Conservation (phyloP, 1,140 invertebrate species). For the Scylla paramamosain region DNA sequence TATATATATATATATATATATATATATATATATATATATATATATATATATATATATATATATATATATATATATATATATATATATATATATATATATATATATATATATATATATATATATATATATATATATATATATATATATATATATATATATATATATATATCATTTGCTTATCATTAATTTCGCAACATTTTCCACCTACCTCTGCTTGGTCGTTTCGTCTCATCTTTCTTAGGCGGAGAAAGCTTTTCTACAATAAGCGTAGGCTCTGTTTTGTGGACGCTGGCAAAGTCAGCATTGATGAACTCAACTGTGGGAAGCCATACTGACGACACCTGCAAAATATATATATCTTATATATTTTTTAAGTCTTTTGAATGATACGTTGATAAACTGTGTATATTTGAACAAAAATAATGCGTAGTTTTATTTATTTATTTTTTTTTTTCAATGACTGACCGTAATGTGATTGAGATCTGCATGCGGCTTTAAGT, state of each 20-base stretch:
- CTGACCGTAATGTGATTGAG: slow-evolving; percentile 50
- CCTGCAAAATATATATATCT: neutral
- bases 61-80: neutral
- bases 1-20: no score
- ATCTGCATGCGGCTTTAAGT: slow-evolving; percentile 31
- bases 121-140: neutral
- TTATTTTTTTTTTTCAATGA: neutral
- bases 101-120: neutral
- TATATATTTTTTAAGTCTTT: no score
- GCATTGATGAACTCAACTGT: slow-evolving; percentile 27
- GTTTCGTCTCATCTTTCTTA: neutral
- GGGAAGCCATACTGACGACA: neutral
- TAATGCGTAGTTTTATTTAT: neutral
- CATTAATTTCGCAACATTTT: neutral
- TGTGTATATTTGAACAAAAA: neutral
- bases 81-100: neutral
- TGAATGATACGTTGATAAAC: no score
- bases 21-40: no score
- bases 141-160: neutral
- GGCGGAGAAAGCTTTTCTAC: neutral
- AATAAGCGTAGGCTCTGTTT: neutral
- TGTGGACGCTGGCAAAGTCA: neutral
- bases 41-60: neutral
- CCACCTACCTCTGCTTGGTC: neutral
- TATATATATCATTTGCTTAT: neutral